Evolutionary conservation across 2,113 vertebrate species (phyloP), one percentile per base, ranked within the genome.

Genomic region (Nematolebias whitei): DNA sequence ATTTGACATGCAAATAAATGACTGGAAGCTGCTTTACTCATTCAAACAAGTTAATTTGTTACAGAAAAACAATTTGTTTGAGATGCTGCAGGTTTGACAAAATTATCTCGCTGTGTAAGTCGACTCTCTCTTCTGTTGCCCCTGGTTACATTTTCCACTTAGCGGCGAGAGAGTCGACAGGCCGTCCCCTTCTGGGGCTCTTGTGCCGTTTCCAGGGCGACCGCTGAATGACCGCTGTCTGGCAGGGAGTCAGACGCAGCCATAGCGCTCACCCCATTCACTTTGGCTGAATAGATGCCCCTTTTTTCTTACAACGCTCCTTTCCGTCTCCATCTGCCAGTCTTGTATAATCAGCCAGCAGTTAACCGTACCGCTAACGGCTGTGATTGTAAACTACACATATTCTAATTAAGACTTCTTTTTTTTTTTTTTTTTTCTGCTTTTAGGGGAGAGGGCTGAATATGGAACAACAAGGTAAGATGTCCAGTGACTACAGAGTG

Each of bases 401-500:
- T 54, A 44, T 68, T 69, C 77, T 84, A 80, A 90, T 83, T 80
- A 57, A 44, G 38, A 39, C 44, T 62, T 45, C 67, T 79, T 80
- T 35, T 77, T 29, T 35, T 60, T 40, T 67, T 79, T 76, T 38
- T 7, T 29, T 23, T 66, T 71, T 79, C 78, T 68, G 32, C 26
- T 91, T 85, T 2, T 49, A 98, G 96, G 96, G 78, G 96, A 98
- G 82, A 93, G 95, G 91, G 94, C 96, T 3, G 96, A 96, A 70
- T 98, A 95, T 0, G 96, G 96, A 80, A 98, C 96, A 61, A 96
- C 95, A 84, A 96, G 96, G 96, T 98, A 93, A 95, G 95, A 80
- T 59, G 70, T 83, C 40, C 59, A 61, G 41, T 66, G 69, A 83
- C 76, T 73, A 76, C 20, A 60, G 53, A 48, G 20, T 59, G 51